Evolutionary conservation across 2,113 vertebrate species (phyloP).

Genomic region (Pachycephala philippinensis): DNA sequence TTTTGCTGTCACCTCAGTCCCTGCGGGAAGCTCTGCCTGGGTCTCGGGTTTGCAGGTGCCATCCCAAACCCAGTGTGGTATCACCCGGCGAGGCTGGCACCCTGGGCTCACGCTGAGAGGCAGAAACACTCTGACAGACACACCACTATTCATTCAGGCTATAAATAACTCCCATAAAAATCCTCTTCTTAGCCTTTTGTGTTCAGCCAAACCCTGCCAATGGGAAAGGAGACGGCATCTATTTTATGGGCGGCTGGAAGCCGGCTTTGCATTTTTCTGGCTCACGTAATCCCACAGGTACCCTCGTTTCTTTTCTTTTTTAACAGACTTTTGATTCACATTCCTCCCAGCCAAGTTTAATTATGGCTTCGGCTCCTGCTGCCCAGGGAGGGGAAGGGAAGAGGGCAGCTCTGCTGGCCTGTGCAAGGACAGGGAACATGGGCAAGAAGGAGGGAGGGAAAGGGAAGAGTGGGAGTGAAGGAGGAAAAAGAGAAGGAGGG

Average conservation of each 20-base stretch:
- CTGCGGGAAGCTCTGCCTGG: not conserved
- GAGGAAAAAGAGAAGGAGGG: not conserved
- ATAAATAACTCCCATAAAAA: constrained; percentile 44
- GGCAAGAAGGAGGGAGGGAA: not conserved
- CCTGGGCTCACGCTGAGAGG: not conserved
- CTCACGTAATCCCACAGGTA: constrained; percentile 33
- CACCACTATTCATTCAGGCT: not conserved
- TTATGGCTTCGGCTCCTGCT: not conserved
- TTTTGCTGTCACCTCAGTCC: not conserved
- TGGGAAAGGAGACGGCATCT: constrained; percentile 27
- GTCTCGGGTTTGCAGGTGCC: not conserved
- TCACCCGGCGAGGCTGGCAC: accelerated
- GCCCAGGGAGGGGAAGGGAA: not conserved
- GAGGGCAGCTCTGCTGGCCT: not conserved
- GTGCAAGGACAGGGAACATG: accelerated
- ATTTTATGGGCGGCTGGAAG: constrained; percentile 46
- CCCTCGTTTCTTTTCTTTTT: constrained; percentile 10
- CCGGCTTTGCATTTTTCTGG: constrained; percentile 31
- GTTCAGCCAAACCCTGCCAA: constrained; percentile 27
- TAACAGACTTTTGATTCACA: constrained; percentile 49
- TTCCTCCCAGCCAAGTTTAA: constrained; percentile 46
- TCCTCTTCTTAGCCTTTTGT: constrained; percentile 20
- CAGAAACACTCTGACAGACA: not conserved
- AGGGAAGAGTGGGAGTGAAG: not conserved
- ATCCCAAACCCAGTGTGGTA: not conserved